phyloP scores from a whole-genome alignment of 64 coral and sea anemone genomes.

The Anthopleura sola region DNA sequence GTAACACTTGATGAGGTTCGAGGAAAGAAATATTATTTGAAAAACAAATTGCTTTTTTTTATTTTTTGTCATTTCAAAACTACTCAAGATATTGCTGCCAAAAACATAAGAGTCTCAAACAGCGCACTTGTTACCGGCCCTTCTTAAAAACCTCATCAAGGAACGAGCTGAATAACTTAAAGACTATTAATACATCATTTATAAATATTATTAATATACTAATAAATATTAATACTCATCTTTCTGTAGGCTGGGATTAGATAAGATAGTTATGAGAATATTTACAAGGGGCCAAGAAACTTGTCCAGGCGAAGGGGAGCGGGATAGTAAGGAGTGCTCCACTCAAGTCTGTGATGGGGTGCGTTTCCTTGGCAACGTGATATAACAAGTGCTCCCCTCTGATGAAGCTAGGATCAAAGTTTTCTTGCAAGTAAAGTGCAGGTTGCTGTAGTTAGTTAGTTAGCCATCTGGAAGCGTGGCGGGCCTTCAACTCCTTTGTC shows the following conservation, averaged over 20 bases:
- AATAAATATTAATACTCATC: background rate
- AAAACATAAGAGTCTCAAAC: too few species aligned
- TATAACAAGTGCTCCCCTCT: background rate
- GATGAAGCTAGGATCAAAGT: background rate
- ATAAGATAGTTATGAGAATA: background rate
- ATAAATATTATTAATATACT: background rate
- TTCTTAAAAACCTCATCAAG: too few species aligned
- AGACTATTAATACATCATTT: too few species aligned
- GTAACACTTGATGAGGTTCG: too few species aligned
- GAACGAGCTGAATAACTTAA: too few species aligned
- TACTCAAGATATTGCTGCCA: too few species aligned
- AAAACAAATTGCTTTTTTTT: too few species aligned
- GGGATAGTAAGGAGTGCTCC: background rate
- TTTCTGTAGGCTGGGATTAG: background rate
- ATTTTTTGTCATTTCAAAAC: too few species aligned
- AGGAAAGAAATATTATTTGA: too few species aligned
- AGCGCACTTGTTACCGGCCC: too few species aligned
- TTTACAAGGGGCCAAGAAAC: background rate
- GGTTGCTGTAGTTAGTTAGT: background rate
- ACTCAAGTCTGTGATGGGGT: background rate
- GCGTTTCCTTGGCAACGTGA: background rate
- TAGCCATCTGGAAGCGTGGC: constrained; percentile 44
- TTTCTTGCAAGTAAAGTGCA: background rate
- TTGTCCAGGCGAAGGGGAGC: background rate
- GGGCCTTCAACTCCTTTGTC: constrained; percentile 48